These are phyloP conservation scores for Venturia canescens DNA, from an alignment of 1,140 invertebrate species.

Conservation along the genomic window DNA sequence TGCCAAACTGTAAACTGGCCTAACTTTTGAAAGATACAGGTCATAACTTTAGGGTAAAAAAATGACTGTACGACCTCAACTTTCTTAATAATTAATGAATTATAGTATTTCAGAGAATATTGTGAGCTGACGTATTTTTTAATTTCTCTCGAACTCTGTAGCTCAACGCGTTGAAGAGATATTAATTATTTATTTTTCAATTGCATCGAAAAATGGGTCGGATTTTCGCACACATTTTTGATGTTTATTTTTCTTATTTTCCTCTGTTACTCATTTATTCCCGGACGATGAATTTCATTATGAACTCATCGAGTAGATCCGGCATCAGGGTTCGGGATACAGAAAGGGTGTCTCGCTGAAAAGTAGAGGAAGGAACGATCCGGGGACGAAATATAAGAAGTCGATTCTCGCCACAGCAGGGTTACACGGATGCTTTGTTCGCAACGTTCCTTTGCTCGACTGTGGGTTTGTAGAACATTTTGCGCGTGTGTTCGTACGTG, in stretches of 20 bases:
- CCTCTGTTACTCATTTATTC: constrained; percentile 19
- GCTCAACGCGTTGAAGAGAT: too few relatives aligned
- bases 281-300: neutral
- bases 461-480: constrained; percentile 32
- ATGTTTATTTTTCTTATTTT: neutral
- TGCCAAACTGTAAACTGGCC: too few relatives aligned
- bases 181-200: too few relatives aligned
- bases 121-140: too few relatives aligned
- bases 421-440: constrained; percentile 19
- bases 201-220: too few relatives aligned
- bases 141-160: too few relatives aligned
- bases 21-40: too few relatives aligned
- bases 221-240: too few relatives aligned
- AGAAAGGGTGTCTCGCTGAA: neutral
- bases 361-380: neutral
- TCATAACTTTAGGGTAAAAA: too few relatives aligned
- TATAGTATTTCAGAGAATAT: too few relatives aligned
- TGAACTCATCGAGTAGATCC: constrained; percentile 5
- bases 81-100: too few relatives aligned
- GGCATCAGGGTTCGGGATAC: neutral
- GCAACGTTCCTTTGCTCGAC: neutral
- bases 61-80: too few relatives aligned
- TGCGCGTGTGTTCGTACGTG: neutral
- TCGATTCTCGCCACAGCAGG: constrained; percentile 28
- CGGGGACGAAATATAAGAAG: constrained; percentile 24